These are phyloP conservation scores for Aegotheles bennettii DNA, from an alignment of 2,113 vertebrate species.

Conservation along the genomic window DNA sequence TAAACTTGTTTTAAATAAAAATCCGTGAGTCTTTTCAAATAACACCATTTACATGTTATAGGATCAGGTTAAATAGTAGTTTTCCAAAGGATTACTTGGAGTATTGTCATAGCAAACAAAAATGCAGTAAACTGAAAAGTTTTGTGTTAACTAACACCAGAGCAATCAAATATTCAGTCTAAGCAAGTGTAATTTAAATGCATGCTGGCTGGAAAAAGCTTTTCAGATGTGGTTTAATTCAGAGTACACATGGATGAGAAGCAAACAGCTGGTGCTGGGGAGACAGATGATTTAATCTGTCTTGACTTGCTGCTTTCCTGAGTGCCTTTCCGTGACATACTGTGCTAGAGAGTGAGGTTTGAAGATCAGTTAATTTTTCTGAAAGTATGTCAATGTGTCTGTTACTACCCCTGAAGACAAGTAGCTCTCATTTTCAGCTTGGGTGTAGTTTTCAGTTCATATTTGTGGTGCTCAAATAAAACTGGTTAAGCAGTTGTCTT, in stretches of 20 bases:
- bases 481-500: neutral
- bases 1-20: neutral
- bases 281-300: neutral
- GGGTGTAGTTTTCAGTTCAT: neutral
- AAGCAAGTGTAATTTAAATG: neutral
- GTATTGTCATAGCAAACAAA: neutral
- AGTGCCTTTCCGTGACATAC: neutral
- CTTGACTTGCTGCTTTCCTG: neutral
- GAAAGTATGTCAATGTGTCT: neutral
- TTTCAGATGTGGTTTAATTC: neutral
- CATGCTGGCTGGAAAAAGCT: neutral
- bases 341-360: neutral
- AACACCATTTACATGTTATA: neutral
- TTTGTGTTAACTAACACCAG: neutral
- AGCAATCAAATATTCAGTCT: neutral
- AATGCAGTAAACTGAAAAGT: neutral
- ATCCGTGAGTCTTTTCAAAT: neutral
- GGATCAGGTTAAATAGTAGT: neutral
- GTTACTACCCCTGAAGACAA: neutral
- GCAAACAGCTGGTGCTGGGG: neutral
- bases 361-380: neutral
- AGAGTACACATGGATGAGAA: neutral
- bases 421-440: neutral
- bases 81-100: neutral
- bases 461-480: neutral